Conservation (phyloP, 2,797 vertebrate species). For the Hyperoplus lanceolatus region DNA sequence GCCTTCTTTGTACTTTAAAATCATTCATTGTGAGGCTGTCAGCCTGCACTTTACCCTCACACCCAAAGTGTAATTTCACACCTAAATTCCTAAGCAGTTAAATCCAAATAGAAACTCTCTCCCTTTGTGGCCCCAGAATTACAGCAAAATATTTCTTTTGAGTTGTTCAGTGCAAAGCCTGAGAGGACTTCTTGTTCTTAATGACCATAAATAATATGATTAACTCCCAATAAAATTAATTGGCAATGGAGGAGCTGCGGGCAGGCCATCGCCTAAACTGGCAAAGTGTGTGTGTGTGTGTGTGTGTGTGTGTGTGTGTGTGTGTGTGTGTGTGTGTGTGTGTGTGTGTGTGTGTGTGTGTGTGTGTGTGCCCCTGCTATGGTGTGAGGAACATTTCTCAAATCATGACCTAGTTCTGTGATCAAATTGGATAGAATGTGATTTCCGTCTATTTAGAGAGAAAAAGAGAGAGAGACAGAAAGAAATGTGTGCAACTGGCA, state of each 20-base stretch:
- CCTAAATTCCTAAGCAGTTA: constrained; percentile 25
- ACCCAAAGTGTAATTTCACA: constrained; percentile 50
- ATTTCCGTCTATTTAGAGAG: constrained; percentile 62
- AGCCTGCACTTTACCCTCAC: constrained; percentile 29
- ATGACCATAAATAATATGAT: constrained; percentile 81
- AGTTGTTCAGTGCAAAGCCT: constrained; percentile 57
- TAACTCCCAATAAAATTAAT: constrained; percentile 76
- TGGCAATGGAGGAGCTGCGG: constrained; percentile 71
- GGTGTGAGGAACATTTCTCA: constrained; percentile 75
- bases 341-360: constrained; percentile 27
- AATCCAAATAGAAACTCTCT: constrained; percentile 42
- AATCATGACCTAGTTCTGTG: constrained; percentile 81
- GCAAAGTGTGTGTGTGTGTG: constrained; percentile 46
- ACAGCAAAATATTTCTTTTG: constrained; percentile 36
- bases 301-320: constrained; percentile 34
- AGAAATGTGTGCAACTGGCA: constrained; percentile 66
- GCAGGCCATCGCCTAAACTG: constrained; percentile 65
- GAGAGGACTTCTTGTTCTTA: constrained; percentile 63
- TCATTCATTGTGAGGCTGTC: constrained; percentile 3
- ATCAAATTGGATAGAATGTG: constrained; percentile 78
- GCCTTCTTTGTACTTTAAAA: background rate
- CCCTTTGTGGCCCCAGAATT: constrained; percentile 25
- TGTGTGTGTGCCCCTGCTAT: constrained; percentile 59
- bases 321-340: constrained; percentile 26
- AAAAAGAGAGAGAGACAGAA: constrained; percentile 51